Conservation (phyloP, 2,113 vertebrate species). For the Atherinomorus stipes region DNA sequence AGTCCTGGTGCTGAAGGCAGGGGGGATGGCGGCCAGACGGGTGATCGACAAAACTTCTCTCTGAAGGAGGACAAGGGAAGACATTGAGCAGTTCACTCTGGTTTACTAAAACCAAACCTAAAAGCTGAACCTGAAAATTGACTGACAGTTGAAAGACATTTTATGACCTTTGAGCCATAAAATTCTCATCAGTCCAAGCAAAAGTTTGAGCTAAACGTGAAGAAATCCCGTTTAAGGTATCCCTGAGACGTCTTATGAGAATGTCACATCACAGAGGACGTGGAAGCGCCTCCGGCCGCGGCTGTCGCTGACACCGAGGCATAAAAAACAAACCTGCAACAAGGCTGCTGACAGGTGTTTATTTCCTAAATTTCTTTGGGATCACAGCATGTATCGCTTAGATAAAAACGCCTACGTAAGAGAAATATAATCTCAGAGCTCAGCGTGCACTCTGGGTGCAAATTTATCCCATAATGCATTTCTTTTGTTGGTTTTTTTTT, state of each 20-base stretch:
- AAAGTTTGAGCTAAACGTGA: neutral
- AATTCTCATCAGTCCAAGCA: neutral
- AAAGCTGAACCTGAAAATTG: neutral
- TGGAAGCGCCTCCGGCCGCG: neutral
- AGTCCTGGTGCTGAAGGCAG: conserved; percentile 89
- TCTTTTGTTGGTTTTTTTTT: neutral
- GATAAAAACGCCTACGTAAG: neutral
- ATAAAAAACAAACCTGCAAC: neutral
- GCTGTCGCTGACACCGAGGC: neutral
- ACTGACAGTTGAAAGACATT: no score
- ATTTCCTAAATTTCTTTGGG: neutral
- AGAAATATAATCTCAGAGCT: neutral
- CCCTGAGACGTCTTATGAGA: neutral
- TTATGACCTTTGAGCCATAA: no score
- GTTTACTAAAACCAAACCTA: neutral
- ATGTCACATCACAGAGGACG: neutral
- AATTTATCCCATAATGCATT: neutral
- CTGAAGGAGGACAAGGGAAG: conserved; percentile 68
- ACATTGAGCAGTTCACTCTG: neutral
- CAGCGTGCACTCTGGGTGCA: neutral
- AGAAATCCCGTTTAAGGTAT: neutral
- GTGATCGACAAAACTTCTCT: conserved; percentile 89
- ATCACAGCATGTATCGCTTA: neutral
- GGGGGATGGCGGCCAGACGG: conserved; percentile 88
- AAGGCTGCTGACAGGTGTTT: neutral